A percentile compares a stretch with the other conserved stretches of the same genome.
phyloP scores from a whole-genome alignment of 2,888 invertebrate genomes.

The Noctua pronuba region DNA sequence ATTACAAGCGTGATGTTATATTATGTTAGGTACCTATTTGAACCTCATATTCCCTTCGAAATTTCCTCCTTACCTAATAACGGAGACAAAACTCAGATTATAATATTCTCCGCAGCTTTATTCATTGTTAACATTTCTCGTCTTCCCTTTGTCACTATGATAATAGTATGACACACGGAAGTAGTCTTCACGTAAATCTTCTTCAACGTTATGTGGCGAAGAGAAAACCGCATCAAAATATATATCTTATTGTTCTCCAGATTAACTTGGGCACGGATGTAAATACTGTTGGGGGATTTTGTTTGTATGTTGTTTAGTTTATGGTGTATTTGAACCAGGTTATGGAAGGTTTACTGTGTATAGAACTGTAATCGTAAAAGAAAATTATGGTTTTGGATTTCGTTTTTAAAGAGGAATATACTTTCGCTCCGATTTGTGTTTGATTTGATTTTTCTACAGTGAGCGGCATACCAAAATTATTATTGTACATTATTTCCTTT shows the following conservation, averaged over 20 bases:
- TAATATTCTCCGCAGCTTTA: slow-evolving; percentile 36
- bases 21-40: neutral
- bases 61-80: neutral
- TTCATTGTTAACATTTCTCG: slow-evolving; percentile 53
- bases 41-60: neutral
- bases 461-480: too few relatives aligned
- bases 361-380: neutral
- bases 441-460: too few relatives aligned
- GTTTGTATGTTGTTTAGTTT: slow-evolving; percentile 10
- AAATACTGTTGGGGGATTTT: slow-evolving; percentile 22
- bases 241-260: slow-evolving; percentile 61
- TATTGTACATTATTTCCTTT: too few relatives aligned
- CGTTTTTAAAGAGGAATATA: too few relatives aligned
- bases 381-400: neutral
- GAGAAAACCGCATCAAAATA: slow-evolving; percentile 57
- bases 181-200: slow-evolving; percentile 62
- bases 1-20: too few relatives aligned
- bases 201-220: slow-evolving; percentile 56
- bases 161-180: slow-evolving; percentile 61
- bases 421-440: too few relatives aligned
- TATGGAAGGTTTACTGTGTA: neutral
- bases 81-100: slow-evolving; percentile 15
- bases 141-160: slow-evolving; percentile 60
- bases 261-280: slow-evolving; percentile 54
- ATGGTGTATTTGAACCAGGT: neutral